Evolutionary conservation across 2,113 vertebrate species (phyloP), one percentile per base, ranked within the genome.

Genomic region (Sclerurus mexicanus): DNA sequence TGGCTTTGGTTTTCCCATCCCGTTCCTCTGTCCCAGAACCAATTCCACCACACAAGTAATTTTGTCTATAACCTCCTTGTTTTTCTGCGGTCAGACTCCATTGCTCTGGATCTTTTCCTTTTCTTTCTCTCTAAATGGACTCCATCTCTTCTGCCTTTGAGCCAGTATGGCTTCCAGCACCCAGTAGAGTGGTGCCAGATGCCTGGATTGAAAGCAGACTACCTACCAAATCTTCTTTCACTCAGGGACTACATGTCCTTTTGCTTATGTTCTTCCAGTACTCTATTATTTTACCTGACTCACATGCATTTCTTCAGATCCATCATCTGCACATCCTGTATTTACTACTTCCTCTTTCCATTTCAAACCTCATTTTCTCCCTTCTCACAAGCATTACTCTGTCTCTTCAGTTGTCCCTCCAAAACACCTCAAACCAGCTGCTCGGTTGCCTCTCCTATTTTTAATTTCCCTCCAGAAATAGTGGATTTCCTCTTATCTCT

Each of bases 341-440:
- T 72, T 89, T 94, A 52, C 39, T 87, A 30, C 62, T 93, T 91
- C 91, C 40, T 93, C 52, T 91, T 87, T 95, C 85, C 62, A 68
- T 3, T 67, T 47, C 39, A 75, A 35, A 16, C 14, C 21, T 72
- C 60, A 85, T 91, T 78, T 88, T 88, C 37, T 89, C 68, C 59
- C 42, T 78, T 91, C 66, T 84, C 56, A 77, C 50, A 40, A 77
- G 35, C 17, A 30, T 66, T 67, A 53, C 27, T 74, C 2, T 24
- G 7, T 83, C 72, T 80, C 7, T 2, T 72, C 18, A 47, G 39
- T 40, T 72, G 19, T 75, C 28, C 19, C 21, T 78, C 80, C n/a
- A 89, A 87, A 89, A 89, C 28, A 69, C 10, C 50, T 81, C 59
- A 64, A 13, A 10, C 33, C 39, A 50, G n/a, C n/a, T 81, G 11